Conservation (phyloP, 1,140 invertebrate genomes). For the Drosophila ohnishii region DNA sequence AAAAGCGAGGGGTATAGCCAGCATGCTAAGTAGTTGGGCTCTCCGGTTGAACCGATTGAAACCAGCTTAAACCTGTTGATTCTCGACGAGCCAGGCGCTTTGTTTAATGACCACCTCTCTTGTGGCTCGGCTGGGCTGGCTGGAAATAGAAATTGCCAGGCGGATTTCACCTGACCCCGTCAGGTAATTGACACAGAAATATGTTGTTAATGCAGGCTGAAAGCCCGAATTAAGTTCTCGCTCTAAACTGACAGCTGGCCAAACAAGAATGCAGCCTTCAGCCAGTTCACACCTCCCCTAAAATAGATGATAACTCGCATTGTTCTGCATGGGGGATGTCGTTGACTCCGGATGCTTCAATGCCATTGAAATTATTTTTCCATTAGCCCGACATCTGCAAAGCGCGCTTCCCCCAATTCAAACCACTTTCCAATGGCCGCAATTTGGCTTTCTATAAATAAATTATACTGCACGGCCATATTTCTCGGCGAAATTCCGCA, state of each 20-base stretch:
- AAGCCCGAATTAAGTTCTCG: slow-evolving; percentile 15
- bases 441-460: slow-evolving; percentile 66
- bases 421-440: slow-evolving; percentile 29
- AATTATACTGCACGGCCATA: slow-evolving; percentile 45
- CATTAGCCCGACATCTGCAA: slow-evolving; percentile 31
- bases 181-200: slow-evolving; percentile 16
- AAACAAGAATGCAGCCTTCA: slow-evolving; percentile 23
- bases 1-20: slow-evolving; percentile 17
- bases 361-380: slow-evolving; percentile 41
- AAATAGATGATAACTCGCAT: slow-evolving; percentile 17
- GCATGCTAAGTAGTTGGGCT: slow-evolving; percentile 50
- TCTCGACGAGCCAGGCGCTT: slow-evolving; percentile 25
- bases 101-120: slow-evolving; percentile 23
- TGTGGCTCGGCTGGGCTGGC: neutral
- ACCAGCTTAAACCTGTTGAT: slow-evolving; percentile 70
- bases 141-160: slow-evolving; percentile 12
- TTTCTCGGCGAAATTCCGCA: slow-evolving; percentile 36
- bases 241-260: slow-evolving; percentile 19
- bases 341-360: slow-evolving; percentile 35
- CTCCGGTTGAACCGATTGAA: slow-evolving; percentile 46
- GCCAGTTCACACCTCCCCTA: slow-evolving; percentile 1
- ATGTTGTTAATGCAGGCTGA: slow-evolving; percentile 8
- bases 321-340: slow-evolving; percentile 15
- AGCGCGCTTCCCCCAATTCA: slow-evolving; percentile 7
- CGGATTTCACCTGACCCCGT: slow-evolving; percentile 37